Evolutionary conservation across 2,888 invertebrate species (phyloP).

Genomic region (Sesamia inferens): DNA sequence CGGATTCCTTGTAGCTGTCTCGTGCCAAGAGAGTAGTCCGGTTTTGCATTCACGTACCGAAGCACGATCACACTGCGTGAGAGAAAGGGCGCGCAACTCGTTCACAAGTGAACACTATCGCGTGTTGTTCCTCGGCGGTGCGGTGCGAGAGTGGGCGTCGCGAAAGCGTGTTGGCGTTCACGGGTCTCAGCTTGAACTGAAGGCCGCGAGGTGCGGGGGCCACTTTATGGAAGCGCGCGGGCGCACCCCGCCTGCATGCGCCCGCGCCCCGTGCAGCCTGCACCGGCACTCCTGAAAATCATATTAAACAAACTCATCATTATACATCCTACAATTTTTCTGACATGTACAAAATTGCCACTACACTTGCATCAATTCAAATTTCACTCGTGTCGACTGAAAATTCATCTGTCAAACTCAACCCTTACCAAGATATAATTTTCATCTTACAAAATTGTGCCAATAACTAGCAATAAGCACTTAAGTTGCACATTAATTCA

Average conservation of each 20-base stretch:
- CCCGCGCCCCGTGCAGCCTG: slow-evolving; percentile 63
- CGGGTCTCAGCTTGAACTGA: slow-evolving; percentile 85
- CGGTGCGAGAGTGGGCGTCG: slow-evolving; percentile 83
- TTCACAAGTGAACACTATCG: slow-evolving; percentile 83
- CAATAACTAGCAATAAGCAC: neutral
- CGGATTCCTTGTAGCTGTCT: slow-evolving; percentile 79
- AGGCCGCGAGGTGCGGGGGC: slow-evolving; percentile 89
- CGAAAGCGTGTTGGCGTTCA: slow-evolving; percentile 84
- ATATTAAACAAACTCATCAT: slow-evolving; percentile 26
- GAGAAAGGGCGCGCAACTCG: slow-evolving; percentile 88
- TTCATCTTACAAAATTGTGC: neutral
- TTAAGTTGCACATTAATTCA: neutral
- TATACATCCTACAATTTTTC: slow-evolving; percentile 25
- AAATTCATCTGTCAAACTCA: slow-evolving; percentile 14
- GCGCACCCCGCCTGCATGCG: slow-evolving; percentile 77
- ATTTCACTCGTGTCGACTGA: slow-evolving; percentile 12
- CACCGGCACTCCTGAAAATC: slow-evolving; percentile 58
- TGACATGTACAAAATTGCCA: neutral
- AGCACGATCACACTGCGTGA: slow-evolving; percentile 88
- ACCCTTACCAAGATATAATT: neutral
- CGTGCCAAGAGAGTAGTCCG: slow-evolving; percentile 86
- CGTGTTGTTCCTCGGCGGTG: slow-evolving; percentile 81
- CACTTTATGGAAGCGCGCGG: slow-evolving; percentile 81
- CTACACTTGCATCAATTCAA: neutral
- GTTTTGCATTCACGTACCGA: slow-evolving; percentile 89